Conservation (phyloP, 2,888 invertebrate genomes). For the Apocheima hispidaria region DNA sequence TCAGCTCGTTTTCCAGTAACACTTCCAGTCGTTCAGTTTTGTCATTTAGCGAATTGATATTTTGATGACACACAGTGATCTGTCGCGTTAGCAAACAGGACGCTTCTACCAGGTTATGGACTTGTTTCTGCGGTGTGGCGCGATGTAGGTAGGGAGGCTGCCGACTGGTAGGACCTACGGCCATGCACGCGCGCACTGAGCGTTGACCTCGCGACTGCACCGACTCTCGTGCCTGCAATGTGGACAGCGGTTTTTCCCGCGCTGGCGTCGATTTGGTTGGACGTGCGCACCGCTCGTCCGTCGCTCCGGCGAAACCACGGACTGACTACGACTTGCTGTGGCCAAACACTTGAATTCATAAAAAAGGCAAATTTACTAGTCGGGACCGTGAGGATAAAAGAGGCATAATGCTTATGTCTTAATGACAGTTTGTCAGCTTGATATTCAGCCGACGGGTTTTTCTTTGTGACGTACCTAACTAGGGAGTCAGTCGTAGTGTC, state of each 20-base stretch:
- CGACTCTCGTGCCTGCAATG: too few relatives aligned
- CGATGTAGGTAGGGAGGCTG: not conserved
- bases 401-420: not conserved
- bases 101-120: not conserved
- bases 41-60: not conserved
- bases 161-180: not conserved
- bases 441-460: not conserved
- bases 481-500: not conserved
- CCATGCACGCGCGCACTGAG: too few relatives aligned
- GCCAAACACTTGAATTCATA: not conserved
- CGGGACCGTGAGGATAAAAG: not conserved
- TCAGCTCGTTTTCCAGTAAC: not conserved
- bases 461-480: not conserved
- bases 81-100: not conserved
- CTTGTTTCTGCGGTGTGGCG: not conserved
- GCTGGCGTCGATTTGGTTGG: not conserved
- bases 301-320: not conserved
- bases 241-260: not conserved
- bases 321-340: not conserved
- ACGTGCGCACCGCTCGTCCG: conserved; percentile 1
- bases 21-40: conserved; percentile 2
- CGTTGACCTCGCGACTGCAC: too few relatives aligned
- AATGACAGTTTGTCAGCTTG: not conserved
- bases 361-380: not conserved
- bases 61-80: not conserved